These are phyloP conservation scores for Eupithecia dodoneata DNA, from an alignment of 2,888 invertebrate species.

Conservation along the genomic window DNA sequence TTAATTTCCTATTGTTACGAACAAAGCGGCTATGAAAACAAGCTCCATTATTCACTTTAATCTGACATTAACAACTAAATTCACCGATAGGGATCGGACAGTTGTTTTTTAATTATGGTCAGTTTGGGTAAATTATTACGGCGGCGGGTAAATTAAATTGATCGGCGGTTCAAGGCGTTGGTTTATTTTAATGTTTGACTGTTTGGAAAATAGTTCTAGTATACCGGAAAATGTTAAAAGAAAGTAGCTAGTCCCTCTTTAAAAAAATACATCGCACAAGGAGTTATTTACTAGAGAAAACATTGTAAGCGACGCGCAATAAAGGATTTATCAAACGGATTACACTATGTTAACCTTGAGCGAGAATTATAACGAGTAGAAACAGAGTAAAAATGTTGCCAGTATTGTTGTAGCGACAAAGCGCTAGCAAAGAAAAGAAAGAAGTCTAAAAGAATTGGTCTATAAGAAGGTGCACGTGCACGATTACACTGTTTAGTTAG, in stretches of 20 bases:
- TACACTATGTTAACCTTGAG: not conserved
- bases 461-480: not conserved
- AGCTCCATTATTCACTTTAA: slow-evolving; percentile 30
- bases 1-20: slow-evolving; percentile 15
- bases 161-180: slow-evolving; percentile 35
- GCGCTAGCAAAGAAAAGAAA: not conserved
- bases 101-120: slow-evolving; percentile 64
- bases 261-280: not conserved
- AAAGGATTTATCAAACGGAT: not conserved
- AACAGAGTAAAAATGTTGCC: not conserved
- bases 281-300: not conserved
- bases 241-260: not conserved
- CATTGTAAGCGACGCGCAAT: not conserved
- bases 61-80: slow-evolving; percentile 45
- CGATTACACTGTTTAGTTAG: not conserved
- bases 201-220: not conserved
- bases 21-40: slow-evolving; percentile 22
- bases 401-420: not conserved
- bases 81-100: slow-evolving; percentile 50
- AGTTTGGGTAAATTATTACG: slow-evolving; percentile 50
- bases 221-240: not conserved
- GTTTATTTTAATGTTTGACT: not conserved
- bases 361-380: not conserved
- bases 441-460: not conserved
- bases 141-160: slow-evolving; percentile 47